phyloP scores from a whole-genome alignment of 2,113 vertebrate genomes.

The cattle (Bos taurus) region DNA sequence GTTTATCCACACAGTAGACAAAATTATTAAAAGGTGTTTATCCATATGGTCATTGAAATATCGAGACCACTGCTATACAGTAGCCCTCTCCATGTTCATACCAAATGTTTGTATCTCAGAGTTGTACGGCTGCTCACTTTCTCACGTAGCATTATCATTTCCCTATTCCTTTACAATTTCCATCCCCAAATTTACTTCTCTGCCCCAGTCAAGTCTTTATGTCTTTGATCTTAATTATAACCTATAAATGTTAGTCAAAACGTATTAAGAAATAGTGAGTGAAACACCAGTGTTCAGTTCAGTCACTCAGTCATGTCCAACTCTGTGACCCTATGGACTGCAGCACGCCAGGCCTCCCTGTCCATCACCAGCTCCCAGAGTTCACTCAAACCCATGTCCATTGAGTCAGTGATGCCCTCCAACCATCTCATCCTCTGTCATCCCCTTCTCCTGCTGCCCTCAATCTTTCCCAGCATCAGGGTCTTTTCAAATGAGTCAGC shows the following conservation, averaged over 20 bases:
- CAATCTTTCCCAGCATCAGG: background rate
- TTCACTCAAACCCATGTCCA: background rate
- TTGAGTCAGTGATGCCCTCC: background rate
- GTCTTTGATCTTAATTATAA: background rate
- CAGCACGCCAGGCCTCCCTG: background rate
- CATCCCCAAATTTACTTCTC: background rate
- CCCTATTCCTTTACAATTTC: background rate
- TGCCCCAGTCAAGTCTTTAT: background rate
- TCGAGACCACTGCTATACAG: background rate
- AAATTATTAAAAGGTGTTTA: background rate
- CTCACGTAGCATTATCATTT: background rate
- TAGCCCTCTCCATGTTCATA: background rate
- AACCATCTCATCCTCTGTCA: background rate
- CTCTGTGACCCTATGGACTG: background rate
- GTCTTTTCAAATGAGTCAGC: background rate
- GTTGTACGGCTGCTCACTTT: background rate
- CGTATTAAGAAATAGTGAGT: background rate
- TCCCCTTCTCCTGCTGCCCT: background rate
- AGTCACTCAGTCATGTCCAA: background rate
- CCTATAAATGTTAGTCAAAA: background rate
- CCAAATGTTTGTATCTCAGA: no score
- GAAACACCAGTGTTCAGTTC: background rate
- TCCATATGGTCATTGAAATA: background rate
- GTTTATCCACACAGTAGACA: background rate
- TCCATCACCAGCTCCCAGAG: background rate